Conservation (phyloP, 2,113 vertebrate species). For the Lepisosteus osseus region DNA sequence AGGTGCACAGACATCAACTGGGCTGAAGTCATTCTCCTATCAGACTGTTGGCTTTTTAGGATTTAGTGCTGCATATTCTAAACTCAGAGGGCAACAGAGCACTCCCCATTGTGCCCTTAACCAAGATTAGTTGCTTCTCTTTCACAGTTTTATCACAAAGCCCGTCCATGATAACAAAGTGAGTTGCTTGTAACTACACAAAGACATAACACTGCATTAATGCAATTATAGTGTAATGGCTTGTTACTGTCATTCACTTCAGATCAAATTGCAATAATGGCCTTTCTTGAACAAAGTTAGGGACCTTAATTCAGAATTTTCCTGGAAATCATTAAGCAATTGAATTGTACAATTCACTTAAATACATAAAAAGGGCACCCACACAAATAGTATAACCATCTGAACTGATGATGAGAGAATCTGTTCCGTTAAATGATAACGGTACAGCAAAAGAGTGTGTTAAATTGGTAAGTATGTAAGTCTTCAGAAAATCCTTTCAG, state of each 20-base stretch:
- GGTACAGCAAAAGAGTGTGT: not conserved
- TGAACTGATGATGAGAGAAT: not conserved
- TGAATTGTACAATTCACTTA: conserved; percentile 66
- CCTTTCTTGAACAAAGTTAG: conserved; percentile 54
- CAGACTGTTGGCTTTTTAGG: too few species aligned
- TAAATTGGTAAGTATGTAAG: not conserved
- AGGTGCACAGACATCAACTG: too few species aligned
- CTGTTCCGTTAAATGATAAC: not conserved
- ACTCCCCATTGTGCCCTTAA: too few species aligned
- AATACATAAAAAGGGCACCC: conserved; percentile 27
- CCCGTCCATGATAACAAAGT: conserved; percentile 55
- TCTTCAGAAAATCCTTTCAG: not conserved
- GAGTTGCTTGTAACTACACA: conserved; percentile 55
- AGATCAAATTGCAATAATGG: conserved; percentile 69
- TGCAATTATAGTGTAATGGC: conserved; percentile 62
- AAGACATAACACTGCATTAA: conserved; percentile 36
- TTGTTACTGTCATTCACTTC: too few species aligned
- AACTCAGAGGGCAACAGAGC: too few species aligned
- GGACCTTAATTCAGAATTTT: conserved; percentile 69
- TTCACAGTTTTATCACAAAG: conserved; percentile 53
- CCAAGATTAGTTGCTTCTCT: conserved; percentile 22
- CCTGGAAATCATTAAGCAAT: conserved; percentile 70
- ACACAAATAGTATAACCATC: conserved; percentile 10
- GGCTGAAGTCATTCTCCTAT: too few species aligned
- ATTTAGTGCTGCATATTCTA: too few species aligned